Conservation (phyloP, 2,888 invertebrate species). For the Apotomis turbidana region DNA sequence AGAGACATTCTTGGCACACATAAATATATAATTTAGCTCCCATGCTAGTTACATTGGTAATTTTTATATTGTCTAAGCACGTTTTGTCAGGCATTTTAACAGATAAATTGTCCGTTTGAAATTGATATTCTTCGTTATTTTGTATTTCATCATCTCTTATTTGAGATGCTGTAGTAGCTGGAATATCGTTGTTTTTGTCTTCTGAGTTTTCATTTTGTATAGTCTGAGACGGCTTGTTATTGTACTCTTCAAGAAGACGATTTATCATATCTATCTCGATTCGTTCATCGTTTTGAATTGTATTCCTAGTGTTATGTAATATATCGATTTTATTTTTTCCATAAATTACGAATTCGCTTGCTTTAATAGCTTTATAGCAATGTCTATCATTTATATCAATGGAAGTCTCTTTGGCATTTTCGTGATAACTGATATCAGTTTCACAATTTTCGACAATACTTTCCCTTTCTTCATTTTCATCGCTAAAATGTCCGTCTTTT, state of each 20-base stretch:
- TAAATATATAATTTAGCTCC: slow-evolving; percentile 2
- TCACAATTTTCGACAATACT: not conserved
- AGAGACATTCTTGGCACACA: slow-evolving; percentile 17
- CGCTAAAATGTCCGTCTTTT: too few relatives aligned
- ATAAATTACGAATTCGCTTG: not conserved
- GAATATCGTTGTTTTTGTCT: not conserved
- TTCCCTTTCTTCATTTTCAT: not conserved
- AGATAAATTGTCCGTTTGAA: not conserved
- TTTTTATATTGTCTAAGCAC: slow-evolving; percentile 22
- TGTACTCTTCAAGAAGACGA: not conserved
- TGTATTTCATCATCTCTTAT: not conserved
- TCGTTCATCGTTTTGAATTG: not conserved
- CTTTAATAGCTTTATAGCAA: not conserved
- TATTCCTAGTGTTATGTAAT: not conserved
- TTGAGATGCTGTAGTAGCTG: not conserved
- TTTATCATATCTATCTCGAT: slow-evolving; percentile 14
- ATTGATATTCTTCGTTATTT: not conserved
- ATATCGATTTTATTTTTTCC: not conserved
- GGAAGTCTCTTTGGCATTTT: not conserved
- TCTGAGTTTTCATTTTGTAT: not conserved
- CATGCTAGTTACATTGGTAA: slow-evolving; percentile 15
- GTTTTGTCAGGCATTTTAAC: not conserved
- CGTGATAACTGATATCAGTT: not conserved
- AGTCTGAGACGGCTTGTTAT: not conserved
- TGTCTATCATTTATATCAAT: not conserved